A percentile compares a stretch with the other conserved stretches of the same genome.
Evolutionary conservation across 2,113 vertebrate genomes (phyloP).

Genomic region (Rhinopithecus roxellana): DNA sequence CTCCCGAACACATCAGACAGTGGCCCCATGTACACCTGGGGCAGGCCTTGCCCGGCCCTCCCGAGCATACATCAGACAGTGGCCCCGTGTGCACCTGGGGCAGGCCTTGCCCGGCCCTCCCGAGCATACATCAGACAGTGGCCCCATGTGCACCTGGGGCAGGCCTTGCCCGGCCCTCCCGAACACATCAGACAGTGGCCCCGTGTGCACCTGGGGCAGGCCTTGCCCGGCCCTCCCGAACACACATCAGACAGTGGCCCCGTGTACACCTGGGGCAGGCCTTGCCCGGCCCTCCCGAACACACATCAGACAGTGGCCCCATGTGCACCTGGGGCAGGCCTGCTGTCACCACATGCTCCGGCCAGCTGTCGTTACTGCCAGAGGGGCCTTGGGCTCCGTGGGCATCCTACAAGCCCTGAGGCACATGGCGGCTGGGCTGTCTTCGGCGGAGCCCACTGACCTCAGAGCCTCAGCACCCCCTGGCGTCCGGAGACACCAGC

Average conservation of each 20-base stretch:
- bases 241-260: background rate
- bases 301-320: background rate
- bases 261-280: accelerated
- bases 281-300: background rate
- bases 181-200: background rate
- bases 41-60: background rate
- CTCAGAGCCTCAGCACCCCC: background rate
- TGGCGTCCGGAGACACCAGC: background rate
- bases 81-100: accelerated
- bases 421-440: background rate
- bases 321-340: accelerated
- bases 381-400: background rate
- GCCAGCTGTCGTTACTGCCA: accelerated
- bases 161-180: background rate
- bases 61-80: background rate
- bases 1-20: background rate
- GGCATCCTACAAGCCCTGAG: background rate
- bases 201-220: accelerated
- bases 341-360: background rate
- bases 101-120: background rate
- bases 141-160: accelerated
- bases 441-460: accelerated
- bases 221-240: background rate
- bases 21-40: accelerated
- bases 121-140: background rate